A percentile compares a stretch with the other conserved stretches of the same genome.
Evolutionary conservation across 2,888 invertebrate species (phyloP).

Genomic region (Campoplex capitator): DNA sequence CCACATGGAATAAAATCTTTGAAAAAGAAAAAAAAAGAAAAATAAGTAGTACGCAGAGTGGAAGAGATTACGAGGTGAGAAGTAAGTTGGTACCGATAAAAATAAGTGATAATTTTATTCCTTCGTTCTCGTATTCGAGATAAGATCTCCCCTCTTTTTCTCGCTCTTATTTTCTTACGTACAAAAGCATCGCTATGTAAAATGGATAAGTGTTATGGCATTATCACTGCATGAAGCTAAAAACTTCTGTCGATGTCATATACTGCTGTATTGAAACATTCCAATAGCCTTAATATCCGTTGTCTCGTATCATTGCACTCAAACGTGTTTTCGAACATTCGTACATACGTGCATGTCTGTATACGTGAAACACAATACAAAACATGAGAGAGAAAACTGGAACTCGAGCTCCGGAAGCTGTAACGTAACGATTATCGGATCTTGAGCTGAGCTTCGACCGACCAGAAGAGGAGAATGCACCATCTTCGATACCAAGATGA

Average conservation of each 20-base stretch:
- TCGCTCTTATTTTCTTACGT: background rate
- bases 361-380: background rate
- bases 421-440: constrained; percentile 53
- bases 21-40: background rate
- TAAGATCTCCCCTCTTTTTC: background rate
- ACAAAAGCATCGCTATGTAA: background rate
- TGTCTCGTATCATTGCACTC: constrained; percentile 37
- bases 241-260: constrained; percentile 10
- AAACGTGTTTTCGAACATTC: constrained; percentile 1
- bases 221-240: constrained; percentile 9
- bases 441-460: constrained; percentile 47
- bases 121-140: constrained; percentile 21
- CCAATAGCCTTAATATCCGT: constrained; percentile 40
- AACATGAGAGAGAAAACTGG: background rate
- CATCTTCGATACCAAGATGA: background rate
- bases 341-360: background rate
- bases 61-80: constrained; percentile 10
- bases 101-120: constrained; percentile 14
- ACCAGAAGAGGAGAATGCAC: background rate
- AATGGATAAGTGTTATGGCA: constrained; percentile 17
- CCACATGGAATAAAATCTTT: constrained; percentile 21
- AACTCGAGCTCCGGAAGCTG: constrained; percentile 36
- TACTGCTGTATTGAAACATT: constrained; percentile 35
- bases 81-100: constrained; percentile 6
- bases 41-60: constrained; percentile 3